Conservation (phyloP, 2,888 invertebrate genomes). For the Pediacus dermestoides region DNA sequence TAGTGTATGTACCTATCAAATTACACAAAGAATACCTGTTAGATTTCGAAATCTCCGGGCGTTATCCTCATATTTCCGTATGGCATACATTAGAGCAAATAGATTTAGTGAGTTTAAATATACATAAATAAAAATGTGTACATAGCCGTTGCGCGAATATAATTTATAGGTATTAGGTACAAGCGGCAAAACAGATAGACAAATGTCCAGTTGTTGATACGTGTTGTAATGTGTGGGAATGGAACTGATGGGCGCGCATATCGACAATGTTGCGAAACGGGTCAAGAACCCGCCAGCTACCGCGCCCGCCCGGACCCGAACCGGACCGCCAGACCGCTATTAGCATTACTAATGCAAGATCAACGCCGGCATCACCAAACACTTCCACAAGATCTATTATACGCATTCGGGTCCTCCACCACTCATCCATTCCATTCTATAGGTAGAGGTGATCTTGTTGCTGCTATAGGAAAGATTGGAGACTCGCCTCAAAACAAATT, state of each 20-base stretch:
- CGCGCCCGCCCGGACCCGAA: conserved; percentile 28
- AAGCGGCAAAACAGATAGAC: conserved; percentile 19
- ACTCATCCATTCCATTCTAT: not conserved
- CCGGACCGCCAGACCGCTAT: conserved; percentile 26
- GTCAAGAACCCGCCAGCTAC: conserved; percentile 41
- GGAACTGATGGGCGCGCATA: conserved; percentile 33
- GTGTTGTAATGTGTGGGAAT: conserved; percentile 41
- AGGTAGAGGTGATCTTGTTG: no score
- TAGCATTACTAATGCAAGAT: conserved; percentile 35
- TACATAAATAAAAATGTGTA: no score
- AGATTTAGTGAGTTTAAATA: no score
- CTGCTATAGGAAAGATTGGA: no score
- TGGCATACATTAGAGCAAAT: no score
- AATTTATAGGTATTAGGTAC: no score
- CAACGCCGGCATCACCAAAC: conserved; percentile 24
- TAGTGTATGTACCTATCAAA: no score
- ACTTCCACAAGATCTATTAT: conserved; percentile 12
- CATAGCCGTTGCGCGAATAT: no score
- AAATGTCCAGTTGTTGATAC: conserved; percentile 33
- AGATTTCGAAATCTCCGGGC: no score
- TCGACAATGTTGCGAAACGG: conserved; percentile 40
- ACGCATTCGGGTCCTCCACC: conserved; percentile 6
- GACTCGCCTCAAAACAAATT: no score
- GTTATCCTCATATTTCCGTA: no score
- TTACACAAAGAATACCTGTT: no score